Percentiles rank a stretch among this genome's conserved stretches.
Conservation (phyloP, 2,888 invertebrate species). For the Sesia bembeciformis region DNA sequence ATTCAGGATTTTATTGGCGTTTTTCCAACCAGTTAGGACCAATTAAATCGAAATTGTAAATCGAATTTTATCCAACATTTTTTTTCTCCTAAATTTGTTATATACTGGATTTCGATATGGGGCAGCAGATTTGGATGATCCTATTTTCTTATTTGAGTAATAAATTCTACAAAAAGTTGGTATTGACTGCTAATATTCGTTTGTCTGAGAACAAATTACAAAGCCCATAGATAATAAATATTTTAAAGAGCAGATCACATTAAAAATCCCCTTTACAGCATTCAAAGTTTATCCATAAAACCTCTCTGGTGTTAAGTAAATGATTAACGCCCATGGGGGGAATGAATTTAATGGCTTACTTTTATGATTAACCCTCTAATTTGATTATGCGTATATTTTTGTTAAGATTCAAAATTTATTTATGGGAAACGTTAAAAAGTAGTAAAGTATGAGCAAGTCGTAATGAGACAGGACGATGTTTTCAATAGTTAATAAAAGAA, state of each 20-base stretch:
- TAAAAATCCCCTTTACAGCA: neutral
- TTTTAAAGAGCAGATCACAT: neutral
- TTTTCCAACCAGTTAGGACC: too few relatives aligned
- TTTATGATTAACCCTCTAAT: constrained; percentile 37
- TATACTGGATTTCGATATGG: too few relatives aligned
- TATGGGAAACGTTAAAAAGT: constrained; percentile 34
- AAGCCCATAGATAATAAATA: neutral
- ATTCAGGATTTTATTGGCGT: too few relatives aligned
- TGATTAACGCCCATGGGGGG: constrained; percentile 18
- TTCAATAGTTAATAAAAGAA: constrained; percentile 27
- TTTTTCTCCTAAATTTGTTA: too few relatives aligned
- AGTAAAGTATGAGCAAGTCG: constrained; percentile 19
- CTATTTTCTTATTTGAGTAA: too few relatives aligned
- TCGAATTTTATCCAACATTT: too few relatives aligned
- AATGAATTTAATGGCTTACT: constrained; percentile 16
- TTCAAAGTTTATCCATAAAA: constrained; percentile 20
- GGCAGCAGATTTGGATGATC: too few relatives aligned
- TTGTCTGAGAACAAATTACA: too few relatives aligned
- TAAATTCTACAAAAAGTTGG: too few relatives aligned
- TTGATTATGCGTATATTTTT: constrained; percentile 31
- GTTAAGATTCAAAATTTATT: constrained; percentile 29
- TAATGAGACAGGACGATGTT: constrained; percentile 21
- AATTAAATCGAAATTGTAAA: too few relatives aligned
- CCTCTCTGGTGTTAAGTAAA: constrained; percentile 14
- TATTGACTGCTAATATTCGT: too few relatives aligned